Evolutionary conservation across 2,113 vertebrate genomes (phyloP).

Genomic region (Paratilapia polleni): DNA sequence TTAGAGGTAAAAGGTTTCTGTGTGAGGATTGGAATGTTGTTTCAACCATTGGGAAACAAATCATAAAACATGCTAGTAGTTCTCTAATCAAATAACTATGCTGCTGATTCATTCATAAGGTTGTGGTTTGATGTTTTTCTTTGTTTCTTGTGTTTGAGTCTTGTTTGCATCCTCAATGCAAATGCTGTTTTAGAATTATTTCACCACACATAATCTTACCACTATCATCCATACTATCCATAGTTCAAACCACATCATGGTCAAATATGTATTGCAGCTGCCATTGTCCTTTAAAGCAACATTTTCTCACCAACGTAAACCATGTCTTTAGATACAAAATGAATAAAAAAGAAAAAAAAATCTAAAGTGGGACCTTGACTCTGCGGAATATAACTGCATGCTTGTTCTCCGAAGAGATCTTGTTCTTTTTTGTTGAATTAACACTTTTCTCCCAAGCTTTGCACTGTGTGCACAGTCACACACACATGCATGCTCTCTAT

Average conservation of each 20-base stretch:
- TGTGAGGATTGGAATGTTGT: slow-evolving; percentile 1
- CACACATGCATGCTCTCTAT: not conserved
- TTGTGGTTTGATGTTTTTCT: slow-evolving; percentile 1
- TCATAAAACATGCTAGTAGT: not conserved
- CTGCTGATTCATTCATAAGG: not conserved
- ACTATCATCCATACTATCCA: not conserved
- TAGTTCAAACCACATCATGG: not conserved
- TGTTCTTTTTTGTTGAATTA: slow-evolving; percentile 2
- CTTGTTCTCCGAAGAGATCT: slow-evolving; percentile 12
- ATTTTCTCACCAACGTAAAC: not conserved
- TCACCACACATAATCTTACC: not conserved
- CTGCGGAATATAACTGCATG: not conserved
- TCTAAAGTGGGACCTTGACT: not conserved
- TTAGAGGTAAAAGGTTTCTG: slow-evolving; percentile 44
- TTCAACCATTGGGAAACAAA: slow-evolving; percentile 7
- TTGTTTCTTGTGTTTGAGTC: not conserved
- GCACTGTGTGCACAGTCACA: not conserved
- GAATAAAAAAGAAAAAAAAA: not conserved
- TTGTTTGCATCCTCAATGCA: not conserved
- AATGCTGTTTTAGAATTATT: not conserved
- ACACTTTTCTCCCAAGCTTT: slow-evolving; percentile 20
- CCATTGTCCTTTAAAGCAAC: not conserved
- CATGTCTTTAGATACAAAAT: not conserved
- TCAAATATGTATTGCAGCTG: not conserved
- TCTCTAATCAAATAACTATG: slow-evolving; percentile 1